Evolutionary conservation across 2,113 vertebrate genomes (phyloP).

Genomic region (Lutjanus erythropterus): DNA sequence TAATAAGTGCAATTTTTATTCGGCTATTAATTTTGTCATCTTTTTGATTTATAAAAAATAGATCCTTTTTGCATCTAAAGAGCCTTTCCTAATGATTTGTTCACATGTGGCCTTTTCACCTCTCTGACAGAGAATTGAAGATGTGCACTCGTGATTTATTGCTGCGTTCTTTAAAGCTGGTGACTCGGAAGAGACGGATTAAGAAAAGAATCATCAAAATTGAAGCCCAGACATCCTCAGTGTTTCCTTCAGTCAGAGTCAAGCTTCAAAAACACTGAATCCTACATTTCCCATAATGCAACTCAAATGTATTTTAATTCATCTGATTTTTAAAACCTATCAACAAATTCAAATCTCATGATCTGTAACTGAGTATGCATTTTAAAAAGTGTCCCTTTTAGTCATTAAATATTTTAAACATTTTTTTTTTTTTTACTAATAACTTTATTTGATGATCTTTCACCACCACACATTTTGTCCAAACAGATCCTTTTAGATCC

Average conservation of each 20-base stretch:
- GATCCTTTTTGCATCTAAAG: not conserved
- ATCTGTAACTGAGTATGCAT: no score
- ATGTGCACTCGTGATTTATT: not conserved
- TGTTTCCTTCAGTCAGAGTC: not conserved
- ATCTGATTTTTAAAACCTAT: no score
- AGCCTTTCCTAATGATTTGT: not conserved
- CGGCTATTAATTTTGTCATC: not conserved
- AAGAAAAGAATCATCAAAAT: not conserved
- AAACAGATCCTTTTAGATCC: not conserved
- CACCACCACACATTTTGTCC: not conserved
- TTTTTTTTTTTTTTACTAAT: not conserved
- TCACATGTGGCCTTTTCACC: not conserved
- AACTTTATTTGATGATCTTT: no score
- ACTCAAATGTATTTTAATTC: no score
- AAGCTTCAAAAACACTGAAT: not conserved
- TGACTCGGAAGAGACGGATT: not conserved
- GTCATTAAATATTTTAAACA: not conserved
- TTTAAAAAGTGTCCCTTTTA: no score
- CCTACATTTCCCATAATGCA: slow-evolving; percentile 13
- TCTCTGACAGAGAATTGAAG: not conserved
- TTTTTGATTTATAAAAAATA: not conserved
- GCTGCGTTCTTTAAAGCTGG: not conserved
- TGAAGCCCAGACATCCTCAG: not conserved
- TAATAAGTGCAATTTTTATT: not conserved
- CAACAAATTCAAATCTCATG: no score